phyloP scores from a whole-genome alignment of 2,888 invertebrate species.

The Leptarthrus brevirostris region DNA sequence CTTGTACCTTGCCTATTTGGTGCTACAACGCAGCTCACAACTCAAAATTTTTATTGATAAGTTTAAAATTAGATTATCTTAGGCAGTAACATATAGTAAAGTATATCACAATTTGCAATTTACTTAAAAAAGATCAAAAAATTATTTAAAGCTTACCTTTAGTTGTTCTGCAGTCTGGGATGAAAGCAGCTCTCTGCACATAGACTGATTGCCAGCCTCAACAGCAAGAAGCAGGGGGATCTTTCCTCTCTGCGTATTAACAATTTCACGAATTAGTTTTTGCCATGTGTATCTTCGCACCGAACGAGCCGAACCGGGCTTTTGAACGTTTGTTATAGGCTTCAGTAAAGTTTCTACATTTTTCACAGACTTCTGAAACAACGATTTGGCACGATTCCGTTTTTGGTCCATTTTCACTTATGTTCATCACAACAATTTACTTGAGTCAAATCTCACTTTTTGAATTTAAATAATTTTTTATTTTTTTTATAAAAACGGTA shows the following conservation, averaged over 20 bases:
- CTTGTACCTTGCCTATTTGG: too few species aligned
- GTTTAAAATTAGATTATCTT: too few species aligned
- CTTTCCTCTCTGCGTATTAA: slow-evolving; percentile 84
- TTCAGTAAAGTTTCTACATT: slow-evolving; percentile 62
- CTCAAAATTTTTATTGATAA: too few species aligned
- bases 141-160: slow-evolving; percentile 73
- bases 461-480: slow-evolving; percentile 16
- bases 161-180: slow-evolving; percentile 90
- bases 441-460: background rate
- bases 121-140: too few species aligned
- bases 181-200: slow-evolving; percentile 91
- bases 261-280: slow-evolving; percentile 71
- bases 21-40: too few species aligned
- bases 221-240: slow-evolving; percentile 93
- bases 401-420: slow-evolving; percentile 27
- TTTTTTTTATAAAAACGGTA: background rate
- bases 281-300: slow-evolving; percentile 65
- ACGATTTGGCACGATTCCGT: slow-evolving; percentile 52
- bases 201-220: slow-evolving; percentile 94
- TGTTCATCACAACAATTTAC: slow-evolving; percentile 1
- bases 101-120: too few species aligned
- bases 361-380: slow-evolving; percentile 67
- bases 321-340: slow-evolving; percentile 24
- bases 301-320: slow-evolving; percentile 51
- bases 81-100: too few species aligned